Conservation (phyloP, 2,113 vertebrate species). For the Mormyrus iriodes region DNA sequence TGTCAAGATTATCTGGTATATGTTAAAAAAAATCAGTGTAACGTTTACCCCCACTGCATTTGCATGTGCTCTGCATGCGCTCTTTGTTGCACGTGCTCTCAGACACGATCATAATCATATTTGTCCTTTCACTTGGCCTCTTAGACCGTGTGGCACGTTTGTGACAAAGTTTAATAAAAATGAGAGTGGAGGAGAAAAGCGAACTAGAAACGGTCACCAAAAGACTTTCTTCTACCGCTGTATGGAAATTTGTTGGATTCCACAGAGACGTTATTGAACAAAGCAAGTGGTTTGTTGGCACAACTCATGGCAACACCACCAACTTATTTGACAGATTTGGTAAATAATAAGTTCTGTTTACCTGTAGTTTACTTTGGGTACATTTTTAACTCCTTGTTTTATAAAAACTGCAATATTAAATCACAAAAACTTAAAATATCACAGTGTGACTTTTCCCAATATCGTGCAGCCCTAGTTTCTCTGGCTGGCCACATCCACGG, state of each 20-base stretch:
- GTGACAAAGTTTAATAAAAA: not conserved
- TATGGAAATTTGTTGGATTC: no score
- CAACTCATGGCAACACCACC: not conserved
- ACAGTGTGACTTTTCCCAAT: no score
- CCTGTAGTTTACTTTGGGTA: not conserved
- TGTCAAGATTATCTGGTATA: not conserved
- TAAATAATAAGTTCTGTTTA: not conserved
- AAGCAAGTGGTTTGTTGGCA: not conserved
- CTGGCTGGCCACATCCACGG: not conserved
- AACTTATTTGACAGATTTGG: not conserved
- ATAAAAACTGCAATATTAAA: not conserved
- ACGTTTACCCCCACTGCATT: not conserved
- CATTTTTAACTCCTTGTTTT: not conserved
- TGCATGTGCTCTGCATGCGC: not conserved
- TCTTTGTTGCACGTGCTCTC: no score
- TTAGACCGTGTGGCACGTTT: no score
- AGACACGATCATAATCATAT: no score
- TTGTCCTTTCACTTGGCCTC: no score
- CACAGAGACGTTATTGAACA: not conserved
- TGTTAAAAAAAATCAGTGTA: not conserved
- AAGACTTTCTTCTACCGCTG: no score
- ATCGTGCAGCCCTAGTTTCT: not conserved
- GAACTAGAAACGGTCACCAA: not conserved
- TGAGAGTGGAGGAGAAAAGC: not conserved
- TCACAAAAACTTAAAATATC: not conserved